Conservation (phyloP, 1,140 invertebrate genomes). For the Drosophila insularis region DNA sequence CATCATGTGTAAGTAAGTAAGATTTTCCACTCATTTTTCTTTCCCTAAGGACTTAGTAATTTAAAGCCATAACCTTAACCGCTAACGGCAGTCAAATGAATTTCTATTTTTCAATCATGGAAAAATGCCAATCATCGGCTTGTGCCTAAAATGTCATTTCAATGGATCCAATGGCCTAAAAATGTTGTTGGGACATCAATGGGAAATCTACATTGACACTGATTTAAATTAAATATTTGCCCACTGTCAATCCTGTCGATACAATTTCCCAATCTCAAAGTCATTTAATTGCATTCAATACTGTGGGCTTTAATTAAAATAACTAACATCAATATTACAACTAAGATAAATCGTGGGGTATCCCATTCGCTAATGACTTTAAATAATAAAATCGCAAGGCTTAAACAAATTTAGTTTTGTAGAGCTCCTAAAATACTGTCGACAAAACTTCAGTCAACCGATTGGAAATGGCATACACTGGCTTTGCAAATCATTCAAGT, state of each 20-base stretch:
- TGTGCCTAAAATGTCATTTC: conserved; percentile 8
- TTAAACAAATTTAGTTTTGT: neutral
- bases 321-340: conserved; percentile 30
- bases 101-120: conserved; percentile 24
- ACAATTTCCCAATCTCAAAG: conserved; percentile 40
- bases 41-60: neutral
- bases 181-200: conserved; percentile 23
- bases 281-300: conserved; percentile 52
- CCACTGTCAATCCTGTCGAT: conserved; percentile 61
- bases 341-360: neutral
- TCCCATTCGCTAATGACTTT: too few relatives aligned
- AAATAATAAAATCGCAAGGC: too few relatives aligned
- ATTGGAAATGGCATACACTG: neutral
- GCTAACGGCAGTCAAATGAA: conserved; percentile 29
- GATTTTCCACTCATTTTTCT: conserved; percentile 28
- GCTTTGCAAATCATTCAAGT: conserved; percentile 55
- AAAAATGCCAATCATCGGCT: conserved; percentile 39
- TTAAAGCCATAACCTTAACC: conserved; percentile 29
- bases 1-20: conserved; percentile 12
- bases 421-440: neutral
- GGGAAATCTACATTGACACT: conserved; percentile 67
- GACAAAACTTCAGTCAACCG: conserved; percentile 22
- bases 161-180: conserved; percentile 9
- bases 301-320: conserved; percentile 28
- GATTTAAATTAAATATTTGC: conserved; percentile 80